Conservation (phyloP, 2,888 invertebrate genomes). For the Plebejus argus region DNA sequence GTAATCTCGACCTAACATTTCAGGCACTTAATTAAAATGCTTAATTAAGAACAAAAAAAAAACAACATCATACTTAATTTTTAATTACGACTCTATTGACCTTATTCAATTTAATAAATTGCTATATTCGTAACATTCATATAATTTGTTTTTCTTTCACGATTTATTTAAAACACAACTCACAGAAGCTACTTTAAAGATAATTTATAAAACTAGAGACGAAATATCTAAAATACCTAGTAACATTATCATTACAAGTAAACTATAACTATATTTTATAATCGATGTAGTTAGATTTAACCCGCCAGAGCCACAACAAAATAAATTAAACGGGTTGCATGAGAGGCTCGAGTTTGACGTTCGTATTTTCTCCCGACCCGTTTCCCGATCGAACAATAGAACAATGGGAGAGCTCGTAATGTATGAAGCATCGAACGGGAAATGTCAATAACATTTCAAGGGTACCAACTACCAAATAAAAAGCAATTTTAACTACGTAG, state of each 20-base stretch:
- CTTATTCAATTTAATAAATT: background rate
- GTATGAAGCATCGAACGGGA: slow-evolving; percentile 21
- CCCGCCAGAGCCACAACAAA: background rate
- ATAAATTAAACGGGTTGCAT: slow-evolving; percentile 16
- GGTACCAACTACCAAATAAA: slow-evolving; percentile 17
- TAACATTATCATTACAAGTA: too few species aligned
- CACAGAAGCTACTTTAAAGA: background rate
- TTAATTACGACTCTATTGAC: background rate
- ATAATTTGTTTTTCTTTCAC: background rate
- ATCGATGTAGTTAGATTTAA: background rate
- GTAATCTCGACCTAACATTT: slow-evolving; percentile 18
- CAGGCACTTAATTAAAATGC: slow-evolving; percentile 3
- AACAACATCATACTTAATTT: background rate
- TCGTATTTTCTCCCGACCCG: slow-evolving; percentile 23
- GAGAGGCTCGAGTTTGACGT: slow-evolving; percentile 10
- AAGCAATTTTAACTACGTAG: background rate
- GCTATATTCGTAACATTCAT: background rate
- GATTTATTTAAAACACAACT: background rate
- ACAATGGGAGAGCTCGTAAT: slow-evolving; percentile 21
- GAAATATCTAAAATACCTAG: too few species aligned
- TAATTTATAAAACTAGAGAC: too few species aligned
- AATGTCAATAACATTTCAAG: slow-evolving; percentile 24
- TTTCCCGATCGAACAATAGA: slow-evolving; percentile 18
- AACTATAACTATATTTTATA: too few species aligned
- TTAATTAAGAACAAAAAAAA: slow-evolving; percentile 5